Evolutionary conservation across 1,140 invertebrate genomes (phyloP).

Genomic region (Chironomus tepperi): DNA sequence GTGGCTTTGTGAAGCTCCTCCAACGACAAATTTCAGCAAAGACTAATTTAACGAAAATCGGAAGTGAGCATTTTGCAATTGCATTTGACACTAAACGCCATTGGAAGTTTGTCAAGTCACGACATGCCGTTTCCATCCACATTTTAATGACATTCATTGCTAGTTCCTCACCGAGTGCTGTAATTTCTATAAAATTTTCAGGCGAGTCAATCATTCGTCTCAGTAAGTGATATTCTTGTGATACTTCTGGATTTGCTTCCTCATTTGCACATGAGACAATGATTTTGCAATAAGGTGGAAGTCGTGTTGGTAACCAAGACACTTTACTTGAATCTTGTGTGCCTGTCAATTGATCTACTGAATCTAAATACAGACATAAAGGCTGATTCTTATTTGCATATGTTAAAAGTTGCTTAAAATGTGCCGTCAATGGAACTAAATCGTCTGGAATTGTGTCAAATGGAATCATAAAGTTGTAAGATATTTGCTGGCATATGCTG

Average conservation of each 20-base stretch:
- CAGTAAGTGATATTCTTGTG: conserved; percentile 75
- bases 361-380: conserved; percentile 80
- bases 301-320: conserved; percentile 86
- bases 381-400: conserved; percentile 73
- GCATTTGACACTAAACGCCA: conserved; percentile 91
- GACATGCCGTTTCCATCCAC: conserved; percentile 87
- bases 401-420: conserved; percentile 89
- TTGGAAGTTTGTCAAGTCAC: conserved; percentile 86
- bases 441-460: conserved; percentile 94
- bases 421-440: conserved; percentile 85
- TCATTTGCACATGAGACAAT: conserved; percentile 84
- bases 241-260: conserved; percentile 75
- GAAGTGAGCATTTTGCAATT: conserved; percentile 86
- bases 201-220: conserved; percentile 82
- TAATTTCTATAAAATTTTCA: conserved; percentile 89
- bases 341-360: conserved; percentile 91
- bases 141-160: conserved; percentile 88
- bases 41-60: conserved; percentile 95
- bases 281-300: conserved; percentile 88
- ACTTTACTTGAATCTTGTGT: conserved; percentile 90
- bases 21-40: conserved; percentile 94
- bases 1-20: conserved; percentile 91
- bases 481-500: conserved; percentile 94
- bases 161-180: conserved; percentile 81
- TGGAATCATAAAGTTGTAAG: conserved; percentile 87